Base-by-base conservation (phyloP, 2,888 invertebrate genomes). In the Nephrotoma appendiculata region DNA sequence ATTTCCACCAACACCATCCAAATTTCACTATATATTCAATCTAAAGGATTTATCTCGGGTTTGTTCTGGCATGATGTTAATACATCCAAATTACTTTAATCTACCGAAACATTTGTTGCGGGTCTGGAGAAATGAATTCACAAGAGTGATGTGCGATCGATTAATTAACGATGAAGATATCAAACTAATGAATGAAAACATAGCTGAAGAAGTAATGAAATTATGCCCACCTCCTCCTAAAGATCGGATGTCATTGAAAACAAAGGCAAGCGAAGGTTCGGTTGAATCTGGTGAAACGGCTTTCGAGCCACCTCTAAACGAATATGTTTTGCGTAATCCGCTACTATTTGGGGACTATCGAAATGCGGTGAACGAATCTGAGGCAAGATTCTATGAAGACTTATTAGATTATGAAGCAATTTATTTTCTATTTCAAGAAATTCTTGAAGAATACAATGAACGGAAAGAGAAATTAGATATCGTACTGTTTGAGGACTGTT, bases 1-100 rank as follows among this genome's bases (percentile, higher is more conserved):
- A 88, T 92, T 98, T 86, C 97, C 98, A 0, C 97, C 98, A 1
- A 98, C 98, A 0, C 98, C 98, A 0, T 95, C 96, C 5, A 98
- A 97, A 91, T 98, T 98, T 92, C 98, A 98, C 92, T 98, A 98
- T 92, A 96, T 98, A 88, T 98, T 98, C 92, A 98, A 98, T 92
- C 94, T 98, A 91, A 94, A 98, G 85, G 98, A 98, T 92, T 91
- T 98, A 88, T 98, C 98, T 0, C 94, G 97, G 87, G 94, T 98
- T 88, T 95, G 94, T 88, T 95, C 95, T 12, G 98, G 98, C 0
- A 91, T 98, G 90, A 94, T 96, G 87, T 94, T 96, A 87, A 96
- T 96, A 9, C 94, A 94, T 71, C 95, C 96, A 0, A 93, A 93
- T 88, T 93, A 94, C 89, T 97, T 96, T 91, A 93, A 93, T 86